Evolutionary conservation across 2,797 vertebrate genomes (phyloP).

Genomic region (Dryobates pubescens): DNA sequence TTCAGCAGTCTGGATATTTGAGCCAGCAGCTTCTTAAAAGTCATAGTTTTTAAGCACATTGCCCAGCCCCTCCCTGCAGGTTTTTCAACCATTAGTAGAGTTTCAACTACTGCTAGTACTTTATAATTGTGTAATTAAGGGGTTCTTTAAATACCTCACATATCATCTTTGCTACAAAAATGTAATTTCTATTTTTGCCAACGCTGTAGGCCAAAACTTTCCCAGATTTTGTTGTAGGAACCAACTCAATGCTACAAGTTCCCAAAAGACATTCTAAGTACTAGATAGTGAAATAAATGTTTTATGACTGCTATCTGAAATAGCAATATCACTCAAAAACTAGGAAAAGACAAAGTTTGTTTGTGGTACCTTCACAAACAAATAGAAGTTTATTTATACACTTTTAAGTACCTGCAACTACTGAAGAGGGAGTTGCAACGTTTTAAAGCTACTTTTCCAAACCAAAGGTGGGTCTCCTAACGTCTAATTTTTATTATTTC

Average conservation of each 20-base stretch:
- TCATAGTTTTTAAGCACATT: fast-evolving
- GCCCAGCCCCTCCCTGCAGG: background rate
- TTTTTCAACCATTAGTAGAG: background rate
- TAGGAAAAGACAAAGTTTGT: background rate
- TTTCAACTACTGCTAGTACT: background rate
- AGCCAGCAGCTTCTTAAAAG: background rate
- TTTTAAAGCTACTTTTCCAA: background rate
- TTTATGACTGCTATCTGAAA: background rate
- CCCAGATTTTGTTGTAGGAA: background rate
- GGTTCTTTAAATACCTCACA: background rate
- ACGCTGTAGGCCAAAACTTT: background rate
- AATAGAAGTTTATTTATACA: background rate
- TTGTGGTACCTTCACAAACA: background rate
- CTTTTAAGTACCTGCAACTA: background rate
- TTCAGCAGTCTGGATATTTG: background rate
- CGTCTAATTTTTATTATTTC: background rate
- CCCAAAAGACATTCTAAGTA: background rate
- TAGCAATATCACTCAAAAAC: background rate
- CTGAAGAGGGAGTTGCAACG: background rate
- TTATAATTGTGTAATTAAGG: background rate
- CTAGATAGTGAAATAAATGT: background rate
- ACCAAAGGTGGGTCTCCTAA: background rate
- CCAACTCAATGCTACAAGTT: background rate
- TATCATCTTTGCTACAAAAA: background rate
- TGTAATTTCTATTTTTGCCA: background rate